phyloP scores from a whole-genome alignment of 2,888 invertebrate species.

The Bombylius discolor region DNA sequence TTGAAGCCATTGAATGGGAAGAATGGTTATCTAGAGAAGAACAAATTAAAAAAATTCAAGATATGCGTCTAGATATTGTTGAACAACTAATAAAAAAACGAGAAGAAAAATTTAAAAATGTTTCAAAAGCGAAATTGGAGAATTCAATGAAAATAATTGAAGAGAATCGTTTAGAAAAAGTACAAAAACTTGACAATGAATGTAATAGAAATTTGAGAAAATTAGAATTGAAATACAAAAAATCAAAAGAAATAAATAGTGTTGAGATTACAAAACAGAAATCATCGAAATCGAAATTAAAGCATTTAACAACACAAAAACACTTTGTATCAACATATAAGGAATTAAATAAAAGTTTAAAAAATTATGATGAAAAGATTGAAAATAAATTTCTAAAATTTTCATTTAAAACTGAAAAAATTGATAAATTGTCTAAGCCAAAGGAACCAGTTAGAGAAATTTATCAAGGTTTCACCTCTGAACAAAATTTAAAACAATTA shows the following conservation, averaged over 20 bases:
- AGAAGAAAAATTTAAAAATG: conserved; percentile 8
- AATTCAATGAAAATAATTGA: conserved; percentile 38
- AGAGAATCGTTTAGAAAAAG: conserved; percentile 42
- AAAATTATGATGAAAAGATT: too few species aligned
- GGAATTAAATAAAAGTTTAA: too few species aligned
- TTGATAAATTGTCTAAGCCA: conserved; percentile 27
- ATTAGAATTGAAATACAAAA: conserved; percentile 34
- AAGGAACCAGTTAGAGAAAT: conserved; percentile 27
- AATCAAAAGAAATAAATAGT: conserved; percentile 31
- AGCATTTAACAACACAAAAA: too few species aligned
- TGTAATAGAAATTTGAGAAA: conserved; percentile 39
- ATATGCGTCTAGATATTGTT: conserved; percentile 45
- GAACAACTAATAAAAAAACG: conserved; percentile 30
- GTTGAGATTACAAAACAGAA: too few species aligned
- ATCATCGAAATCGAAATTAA: too few species aligned
- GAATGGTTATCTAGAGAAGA: conserved; percentile 74
- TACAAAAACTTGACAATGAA: conserved; percentile 40
- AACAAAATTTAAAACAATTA: conserved; percentile 26
- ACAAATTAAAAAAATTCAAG: conserved; percentile 60
- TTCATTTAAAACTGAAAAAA: conserved; percentile 12
- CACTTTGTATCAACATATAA: too few species aligned
- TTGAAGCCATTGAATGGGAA: conserved; percentile 67
- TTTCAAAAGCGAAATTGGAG: conserved; percentile 39
- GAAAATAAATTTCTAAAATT: too few species aligned
- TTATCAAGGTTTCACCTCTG: conserved; percentile 29